Evolutionary conservation across 2,113 vertebrate species (phyloP).

Genomic region (Nothocercus julius): DNA sequence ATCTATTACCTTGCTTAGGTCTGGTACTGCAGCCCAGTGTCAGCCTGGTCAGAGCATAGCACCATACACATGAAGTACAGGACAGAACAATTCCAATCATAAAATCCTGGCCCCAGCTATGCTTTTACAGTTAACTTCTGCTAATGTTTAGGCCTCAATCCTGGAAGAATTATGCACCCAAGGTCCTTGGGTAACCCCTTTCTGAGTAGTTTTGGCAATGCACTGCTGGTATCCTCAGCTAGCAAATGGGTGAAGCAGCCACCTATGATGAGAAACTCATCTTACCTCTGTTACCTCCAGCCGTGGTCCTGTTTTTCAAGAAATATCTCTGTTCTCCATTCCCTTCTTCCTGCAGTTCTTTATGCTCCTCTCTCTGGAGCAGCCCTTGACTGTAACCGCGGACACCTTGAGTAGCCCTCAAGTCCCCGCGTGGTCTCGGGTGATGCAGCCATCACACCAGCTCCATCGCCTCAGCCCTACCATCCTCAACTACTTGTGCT

Average conservation of each 20-base stretch:
- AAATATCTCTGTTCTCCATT: neutral
- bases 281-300: neutral
- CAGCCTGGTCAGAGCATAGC: neutral
- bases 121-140: neutral
- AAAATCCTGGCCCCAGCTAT: neutral
- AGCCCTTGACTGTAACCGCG: neutral
- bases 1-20: accelerated
- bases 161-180: neutral
- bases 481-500: accelerated
- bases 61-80: neutral
- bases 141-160: neutral
- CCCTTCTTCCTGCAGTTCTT: neutral
- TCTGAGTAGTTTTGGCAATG: neutral
- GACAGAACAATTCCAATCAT: neutral
- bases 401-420: neutral
- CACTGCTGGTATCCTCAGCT: neutral
- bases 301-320: neutral
- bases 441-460: neutral
- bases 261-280: neutral
- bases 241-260: neutral
- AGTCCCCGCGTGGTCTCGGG: neutral
- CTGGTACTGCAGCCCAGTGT: neutral
- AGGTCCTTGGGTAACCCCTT: neutral
- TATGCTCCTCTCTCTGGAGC: neutral
- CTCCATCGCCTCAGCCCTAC: neutral